Evolutionary conservation across 1,140 invertebrate genomes (phyloP).

Genomic region (Eriosoma lanigerum): DNA sequence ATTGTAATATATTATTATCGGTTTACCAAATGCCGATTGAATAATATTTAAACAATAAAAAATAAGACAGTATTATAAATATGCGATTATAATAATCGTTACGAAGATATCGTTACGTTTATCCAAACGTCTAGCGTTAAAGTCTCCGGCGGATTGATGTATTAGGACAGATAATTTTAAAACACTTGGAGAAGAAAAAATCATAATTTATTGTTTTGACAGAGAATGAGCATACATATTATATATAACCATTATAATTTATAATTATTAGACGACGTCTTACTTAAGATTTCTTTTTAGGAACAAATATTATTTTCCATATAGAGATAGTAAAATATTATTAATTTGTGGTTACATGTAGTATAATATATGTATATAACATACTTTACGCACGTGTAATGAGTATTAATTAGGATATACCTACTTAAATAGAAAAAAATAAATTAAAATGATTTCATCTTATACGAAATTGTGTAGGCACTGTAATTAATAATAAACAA

Average conservation of each 20-base stretch:
- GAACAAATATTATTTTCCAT: not conserved
- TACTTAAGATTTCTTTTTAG: constrained; percentile 10
- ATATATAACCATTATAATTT: constrained; percentile 16
- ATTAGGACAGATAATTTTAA: not conserved
- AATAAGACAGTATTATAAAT: too few relatives aligned
- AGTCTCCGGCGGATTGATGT: not conserved
- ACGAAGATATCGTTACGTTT: too few relatives aligned
- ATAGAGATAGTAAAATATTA: not conserved
- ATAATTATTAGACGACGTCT: constrained; percentile 17
- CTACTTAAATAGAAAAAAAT: too few relatives aligned
- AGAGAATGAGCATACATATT: not conserved
- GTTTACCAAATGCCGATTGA: too few relatives aligned
- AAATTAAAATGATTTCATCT: too few relatives aligned
- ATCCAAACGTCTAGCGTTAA: constrained; percentile 6
- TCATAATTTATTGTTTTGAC: constrained; percentile 34
- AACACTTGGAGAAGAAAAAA: not conserved
- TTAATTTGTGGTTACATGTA: constrained; percentile 32
- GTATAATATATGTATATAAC: not conserved
- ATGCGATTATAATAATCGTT: too few relatives aligned
- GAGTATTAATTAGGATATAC: constrained; percentile 30
- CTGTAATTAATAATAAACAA: not conserved
- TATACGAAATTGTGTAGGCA: too few relatives aligned
- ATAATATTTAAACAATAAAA: too few relatives aligned
- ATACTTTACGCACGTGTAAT: not conserved
- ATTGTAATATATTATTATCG: too few relatives aligned